Base-by-base conservation (phyloP, 2,113 vertebrate genomes). In the Laticauda colubrina region DNA sequence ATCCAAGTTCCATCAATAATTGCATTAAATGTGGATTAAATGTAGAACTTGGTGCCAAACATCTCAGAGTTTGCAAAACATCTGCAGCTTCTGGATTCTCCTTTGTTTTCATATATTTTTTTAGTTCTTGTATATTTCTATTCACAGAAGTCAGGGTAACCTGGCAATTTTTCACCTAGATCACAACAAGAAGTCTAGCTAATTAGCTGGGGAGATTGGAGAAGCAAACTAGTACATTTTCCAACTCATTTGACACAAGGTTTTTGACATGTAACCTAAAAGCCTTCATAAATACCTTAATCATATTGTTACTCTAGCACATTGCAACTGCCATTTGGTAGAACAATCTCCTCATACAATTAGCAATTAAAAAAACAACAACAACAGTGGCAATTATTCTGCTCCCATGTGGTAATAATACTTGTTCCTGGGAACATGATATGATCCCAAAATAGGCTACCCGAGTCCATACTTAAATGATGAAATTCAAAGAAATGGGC, bases 1-100 rank as follows among this genome's bases (percentile, higher is more conserved):
- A 93, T 94, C 93, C 94, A 95, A 94, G 90, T 95, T 95, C 94
- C 93, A 93, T 95, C 93, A 91, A 55, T 96, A 90, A 91, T 87
- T 93, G 85, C 75, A 89, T 95, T 96, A 85, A 39, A 39, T 39
- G 34, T 81, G 20, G 94, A 59, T 55, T 94, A 69, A 34, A n/a
- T 69, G n/a, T 69, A 69, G 29, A 96, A 96, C 89, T 94, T 95
- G 92, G 94, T 90, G 89, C 94, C 90, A 93, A 34, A 94, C 95
- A 96, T 96, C 92, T 90, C 91, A 94, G 81, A 69, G 0, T 92
- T 92, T 96, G 94, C 51, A 95, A 94, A 95, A 91, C 26, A 90
- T 92, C 96, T 94, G 59, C 48, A 92, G 88, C 85, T 57, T 88
- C 23, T 91, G 91, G 92, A 96, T 90, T 97, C 95, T 95, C 90